Conservation (phyloP, 2,888 invertebrate genomes). For the Argyresthia goedartella region DNA sequence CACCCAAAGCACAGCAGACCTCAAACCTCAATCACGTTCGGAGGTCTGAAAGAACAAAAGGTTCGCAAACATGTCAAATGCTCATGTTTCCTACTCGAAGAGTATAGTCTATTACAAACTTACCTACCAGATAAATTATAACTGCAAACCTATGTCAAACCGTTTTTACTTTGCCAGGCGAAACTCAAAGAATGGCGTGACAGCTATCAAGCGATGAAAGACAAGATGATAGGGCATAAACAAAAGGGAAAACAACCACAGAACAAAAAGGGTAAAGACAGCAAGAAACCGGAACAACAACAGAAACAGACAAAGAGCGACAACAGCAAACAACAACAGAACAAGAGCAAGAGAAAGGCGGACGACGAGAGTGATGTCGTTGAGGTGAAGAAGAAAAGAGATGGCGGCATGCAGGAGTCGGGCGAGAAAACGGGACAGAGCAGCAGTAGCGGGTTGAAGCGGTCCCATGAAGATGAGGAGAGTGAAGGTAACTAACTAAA, state of each 20-base stretch:
- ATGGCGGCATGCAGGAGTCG: conserved; percentile 29
- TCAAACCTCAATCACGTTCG: too few relatives aligned
- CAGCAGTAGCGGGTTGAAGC: conserved; percentile 29
- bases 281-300: conserved; percentile 34
- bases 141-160: background rate
- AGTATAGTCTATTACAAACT: too few relatives aligned
- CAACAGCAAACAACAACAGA: conserved; percentile 9
- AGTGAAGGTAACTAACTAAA: conserved; percentile 19
- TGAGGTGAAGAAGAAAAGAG: conserved; percentile 45
- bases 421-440: conserved; percentile 24
- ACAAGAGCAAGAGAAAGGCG: conserved; percentile 37
- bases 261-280: conserved; percentile 39
- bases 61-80: too few relatives aligned
- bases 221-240: conserved; percentile 48
- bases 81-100: too few relatives aligned
- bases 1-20: too few relatives aligned
- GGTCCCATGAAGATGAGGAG: conserved; percentile 33
- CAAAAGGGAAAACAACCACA: conserved; percentile 32
- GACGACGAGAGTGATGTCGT: conserved; percentile 24
- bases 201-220: conserved; percentile 52
- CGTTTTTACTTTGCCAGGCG: conserved; percentile 20
- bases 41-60: too few relatives aligned
- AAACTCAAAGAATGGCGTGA: conserved; percentile 55
- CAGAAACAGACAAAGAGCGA: conserved; percentile 19
- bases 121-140: too few relatives aligned